A percentile compares a stretch with the other conserved stretches of the same genome.
phyloP scores from a whole-genome alignment of 2,888 invertebrate species.

The Acanthosepion pharaonis region DNA sequence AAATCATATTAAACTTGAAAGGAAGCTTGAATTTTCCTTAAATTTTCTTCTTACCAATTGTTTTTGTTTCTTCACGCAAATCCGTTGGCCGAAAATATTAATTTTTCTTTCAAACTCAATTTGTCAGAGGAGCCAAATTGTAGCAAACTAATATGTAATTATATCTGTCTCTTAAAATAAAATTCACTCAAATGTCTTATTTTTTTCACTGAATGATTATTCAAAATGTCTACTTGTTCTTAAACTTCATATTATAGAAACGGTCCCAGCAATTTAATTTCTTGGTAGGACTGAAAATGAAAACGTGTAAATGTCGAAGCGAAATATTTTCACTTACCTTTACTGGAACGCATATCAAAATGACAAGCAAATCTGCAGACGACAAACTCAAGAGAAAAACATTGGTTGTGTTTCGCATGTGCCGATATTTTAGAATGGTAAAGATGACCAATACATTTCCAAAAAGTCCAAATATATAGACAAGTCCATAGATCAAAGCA shows the following conservation, averaged over 20 bases:
- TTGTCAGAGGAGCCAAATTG: no score
- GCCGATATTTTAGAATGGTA: constrained; percentile 77
- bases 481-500: constrained; percentile 78
- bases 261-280: no score
- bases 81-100: no score
- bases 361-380: constrained; percentile 81
- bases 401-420: constrained; percentile 80
- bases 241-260: no score
- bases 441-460: constrained; percentile 79
- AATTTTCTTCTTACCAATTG: no score
- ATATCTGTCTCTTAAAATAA: not conserved
- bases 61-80: no score
- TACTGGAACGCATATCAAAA: constrained; percentile 82
- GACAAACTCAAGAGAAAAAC: constrained; percentile 82
- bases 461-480: constrained; percentile 79
- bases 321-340: constrained; percentile 77
- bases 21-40: no score
- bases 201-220: no score
- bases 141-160: not conserved
- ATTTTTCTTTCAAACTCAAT: no score
- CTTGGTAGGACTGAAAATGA: not conserved
- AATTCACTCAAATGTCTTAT: no score
- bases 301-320: not conserved
- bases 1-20: no score
- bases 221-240: no score